Conservation (phyloP, 2,888 invertebrate genomes). For the Parnassius smintheus region DNA sequence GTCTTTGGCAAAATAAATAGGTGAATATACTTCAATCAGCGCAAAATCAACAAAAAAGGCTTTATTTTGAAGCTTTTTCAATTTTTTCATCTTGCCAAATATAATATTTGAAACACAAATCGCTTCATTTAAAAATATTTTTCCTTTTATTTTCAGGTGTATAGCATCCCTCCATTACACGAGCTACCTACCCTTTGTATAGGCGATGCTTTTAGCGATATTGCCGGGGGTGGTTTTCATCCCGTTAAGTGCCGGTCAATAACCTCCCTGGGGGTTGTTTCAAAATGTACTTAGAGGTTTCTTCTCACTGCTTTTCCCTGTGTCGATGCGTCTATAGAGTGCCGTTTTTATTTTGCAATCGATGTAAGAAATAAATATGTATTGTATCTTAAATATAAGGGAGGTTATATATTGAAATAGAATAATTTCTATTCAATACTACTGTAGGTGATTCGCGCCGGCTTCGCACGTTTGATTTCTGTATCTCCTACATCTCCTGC, state of each 20-base stretch:
- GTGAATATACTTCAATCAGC: too few relatives aligned
- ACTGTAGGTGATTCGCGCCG: too few relatives aligned
- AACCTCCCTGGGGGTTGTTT: constrained; percentile 46
- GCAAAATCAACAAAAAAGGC: too few relatives aligned
- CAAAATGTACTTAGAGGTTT: constrained; percentile 52
- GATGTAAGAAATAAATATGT: constrained; percentile 1
- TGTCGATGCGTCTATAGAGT: constrained; percentile 15
- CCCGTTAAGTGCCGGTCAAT: constrained; percentile 56
- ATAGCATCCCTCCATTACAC: constrained; percentile 15
- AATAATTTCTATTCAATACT: too few relatives aligned
- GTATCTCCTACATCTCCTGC: too few relatives aligned
- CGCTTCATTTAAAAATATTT: constrained; percentile 4
- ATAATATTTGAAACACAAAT: constrained; percentile 7
- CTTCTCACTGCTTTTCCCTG: constrained; percentile 33
- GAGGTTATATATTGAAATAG: background rate
- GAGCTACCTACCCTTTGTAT: constrained; percentile 36
- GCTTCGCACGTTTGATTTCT: too few relatives aligned
- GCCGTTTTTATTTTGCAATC: constrained; percentile 1
- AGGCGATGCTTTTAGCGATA: constrained; percentile 65
- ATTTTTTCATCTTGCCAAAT: too few relatives aligned
- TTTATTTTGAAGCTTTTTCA: too few relatives aligned
- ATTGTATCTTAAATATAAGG: background rate
- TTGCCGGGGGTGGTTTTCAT: constrained; percentile 53
- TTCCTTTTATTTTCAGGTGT: constrained; percentile 4
- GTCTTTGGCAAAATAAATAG: too few relatives aligned